These are phyloP conservation scores for Centropyge bicolor DNA, from an alignment of 2,797 vertebrate species.

Conservation along the genomic window DNA sequence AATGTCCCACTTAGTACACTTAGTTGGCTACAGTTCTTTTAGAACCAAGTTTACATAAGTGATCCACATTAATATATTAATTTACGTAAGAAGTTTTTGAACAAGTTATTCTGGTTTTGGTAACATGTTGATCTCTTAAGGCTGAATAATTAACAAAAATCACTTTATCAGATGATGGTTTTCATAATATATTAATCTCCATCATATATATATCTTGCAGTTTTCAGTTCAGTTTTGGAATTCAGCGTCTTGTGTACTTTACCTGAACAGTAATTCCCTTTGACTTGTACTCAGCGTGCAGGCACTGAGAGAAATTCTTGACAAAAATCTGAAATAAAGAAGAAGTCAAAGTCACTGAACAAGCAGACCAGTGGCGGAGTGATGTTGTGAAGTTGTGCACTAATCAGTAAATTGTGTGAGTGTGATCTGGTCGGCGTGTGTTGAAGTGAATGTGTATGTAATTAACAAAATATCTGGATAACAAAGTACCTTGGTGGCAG, in stretches of 20 bases:
- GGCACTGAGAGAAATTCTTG: constrained; percentile 81
- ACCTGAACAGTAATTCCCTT: constrained; percentile 86
- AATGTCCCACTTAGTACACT: no score
- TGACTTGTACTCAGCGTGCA: constrained; percentile 83
- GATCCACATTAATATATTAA: no score
- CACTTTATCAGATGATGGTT: background rate
- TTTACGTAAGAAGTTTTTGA: background rate
- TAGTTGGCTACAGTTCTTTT: no score
- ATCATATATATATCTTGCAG: background rate
- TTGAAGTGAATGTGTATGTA: background rate
- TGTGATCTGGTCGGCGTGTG: background rate
- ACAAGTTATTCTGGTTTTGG: background rate
- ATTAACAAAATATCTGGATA: background rate
- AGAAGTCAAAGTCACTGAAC: constrained; percentile 27
- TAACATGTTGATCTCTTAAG: background rate
- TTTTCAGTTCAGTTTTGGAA: background rate
- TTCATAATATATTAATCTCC: background rate
- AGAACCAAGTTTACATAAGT: no score
- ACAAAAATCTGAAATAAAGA: constrained; percentile 81
- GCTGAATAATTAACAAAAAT: background rate
- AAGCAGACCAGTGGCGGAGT: background rate
- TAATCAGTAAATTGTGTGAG: background rate
- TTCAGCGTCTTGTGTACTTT: constrained; percentile 21
- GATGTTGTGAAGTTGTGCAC: background rate
- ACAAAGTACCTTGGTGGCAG: constrained; percentile 84